phyloP scores from a whole-genome alignment of 2,888 invertebrate species.

The Camptogramma bilineatum region DNA sequence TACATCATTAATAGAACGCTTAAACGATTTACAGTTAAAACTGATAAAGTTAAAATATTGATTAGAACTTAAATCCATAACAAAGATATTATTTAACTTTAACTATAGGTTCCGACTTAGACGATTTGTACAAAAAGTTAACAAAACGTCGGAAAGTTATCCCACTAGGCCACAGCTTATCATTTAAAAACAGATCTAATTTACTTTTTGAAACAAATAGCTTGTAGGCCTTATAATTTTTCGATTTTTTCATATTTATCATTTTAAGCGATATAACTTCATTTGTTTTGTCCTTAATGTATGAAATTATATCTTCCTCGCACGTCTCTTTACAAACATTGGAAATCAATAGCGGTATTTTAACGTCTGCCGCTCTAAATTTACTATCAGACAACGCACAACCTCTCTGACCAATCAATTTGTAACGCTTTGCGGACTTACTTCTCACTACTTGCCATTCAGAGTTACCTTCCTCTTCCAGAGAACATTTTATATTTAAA shows the following conservation, averaged over 20 bases:
- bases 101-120: neutral
- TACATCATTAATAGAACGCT: neutral
- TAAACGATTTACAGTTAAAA: constrained; percentile 5
- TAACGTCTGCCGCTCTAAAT: constrained; percentile 17
- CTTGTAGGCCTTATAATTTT: no score
- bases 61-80: neutral
- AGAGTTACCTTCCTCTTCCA: neutral
- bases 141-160: neutral
- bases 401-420: neutral
- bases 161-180: neutral
- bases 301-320: constrained; percentile 23
- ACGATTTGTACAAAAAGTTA: constrained; percentile 7
- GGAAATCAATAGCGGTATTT: constrained; percentile 31
- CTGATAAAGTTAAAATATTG: neutral
- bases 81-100: constrained; percentile 4
- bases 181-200: no score
- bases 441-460: constrained; percentile 9
- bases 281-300: constrained; percentile 19
- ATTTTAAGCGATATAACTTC: neutral
- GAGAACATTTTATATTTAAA: neutral
- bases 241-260: constrained; percentile 1
- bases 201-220: no score
- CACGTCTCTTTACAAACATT: constrained; percentile 22
- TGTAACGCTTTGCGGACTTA: neutral
- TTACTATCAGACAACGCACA: neutral